Evolutionary conservation across 2,888 invertebrate genomes (phyloP).

Genomic region (Aromia moschata): DNA sequence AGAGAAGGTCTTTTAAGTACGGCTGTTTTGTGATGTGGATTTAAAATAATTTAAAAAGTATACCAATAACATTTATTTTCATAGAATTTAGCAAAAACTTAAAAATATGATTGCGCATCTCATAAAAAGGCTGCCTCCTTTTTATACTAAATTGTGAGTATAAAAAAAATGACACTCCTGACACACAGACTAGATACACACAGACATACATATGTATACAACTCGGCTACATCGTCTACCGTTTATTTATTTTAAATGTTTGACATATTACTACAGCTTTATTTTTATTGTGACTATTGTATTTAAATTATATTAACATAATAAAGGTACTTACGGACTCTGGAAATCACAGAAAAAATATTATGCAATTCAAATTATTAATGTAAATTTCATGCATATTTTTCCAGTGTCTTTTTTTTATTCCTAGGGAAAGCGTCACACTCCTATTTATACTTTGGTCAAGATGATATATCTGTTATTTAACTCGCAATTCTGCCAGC

Average conservation of each 20-base stretch:
- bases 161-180: no score
- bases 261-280: not conserved
- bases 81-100: no score
- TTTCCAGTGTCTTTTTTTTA: not conserved
- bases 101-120: no score
- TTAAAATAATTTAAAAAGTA: no score
- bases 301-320: not conserved
- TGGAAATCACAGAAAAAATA: not conserved
- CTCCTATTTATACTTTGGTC: not conserved
- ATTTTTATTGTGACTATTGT: not conserved
- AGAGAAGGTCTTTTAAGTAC: no score
- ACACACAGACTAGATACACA: no score
- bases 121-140: no score
- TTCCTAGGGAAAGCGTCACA: not conserved
- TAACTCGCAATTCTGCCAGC: not conserved
- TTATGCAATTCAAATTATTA: not conserved
- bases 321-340: not conserved
- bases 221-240: not conserved
- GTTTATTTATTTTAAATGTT: not conserved
- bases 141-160: no score
- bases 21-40: no score
- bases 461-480: not conserved
- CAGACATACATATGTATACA: no score
- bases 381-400: conserved; percentile 1
- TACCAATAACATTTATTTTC: no score